These are phyloP conservation scores for Drosophila kanekoi DNA, from an alignment of 2,888 invertebrate species.

Conservation along the genomic window DNA sequence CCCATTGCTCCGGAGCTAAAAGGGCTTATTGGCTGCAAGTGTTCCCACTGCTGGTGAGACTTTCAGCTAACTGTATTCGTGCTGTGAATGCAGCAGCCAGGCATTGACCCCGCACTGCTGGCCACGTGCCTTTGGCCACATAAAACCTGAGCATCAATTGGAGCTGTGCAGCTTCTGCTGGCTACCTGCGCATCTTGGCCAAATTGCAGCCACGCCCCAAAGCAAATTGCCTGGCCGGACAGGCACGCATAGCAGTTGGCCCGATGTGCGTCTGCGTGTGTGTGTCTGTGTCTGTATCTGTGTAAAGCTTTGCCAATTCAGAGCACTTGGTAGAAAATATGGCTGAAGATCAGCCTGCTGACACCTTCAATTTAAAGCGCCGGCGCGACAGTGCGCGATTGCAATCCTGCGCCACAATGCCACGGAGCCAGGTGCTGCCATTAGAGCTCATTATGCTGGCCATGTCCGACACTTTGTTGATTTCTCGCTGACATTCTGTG, in stretches of 20 bases:
- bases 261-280: not conserved
- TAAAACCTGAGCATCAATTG: slow-evolving; percentile 43
- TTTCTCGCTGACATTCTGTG: slow-evolving; percentile 70
- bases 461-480: slow-evolving; percentile 69
- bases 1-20: not conserved
- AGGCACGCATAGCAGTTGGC: slow-evolving; percentile 57
- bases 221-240: slow-evolving; percentile 45
- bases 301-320: slow-evolving; percentile 19
- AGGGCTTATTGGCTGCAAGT: not conserved
- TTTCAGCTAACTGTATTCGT: slow-evolving; percentile 8
- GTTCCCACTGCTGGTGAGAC: not conserved
- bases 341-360: slow-evolving; percentile 68
- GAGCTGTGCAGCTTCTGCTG: slow-evolving; percentile 46
- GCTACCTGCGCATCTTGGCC: slow-evolving; percentile 57
- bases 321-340: slow-evolving; percentile 25
- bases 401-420: slow-evolving; percentile 13
- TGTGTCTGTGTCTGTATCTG: not conserved
- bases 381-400: slow-evolving; percentile 17
- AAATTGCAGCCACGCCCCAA: slow-evolving; percentile 70
- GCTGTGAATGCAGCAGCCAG: slow-evolving; percentile 38
- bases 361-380: slow-evolving; percentile 61
- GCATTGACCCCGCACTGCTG: slow-evolving; percentile 55
- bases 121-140: slow-evolving; percentile 71
- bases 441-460: slow-evolving; percentile 68
- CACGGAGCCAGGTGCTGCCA: slow-evolving; percentile 52